Evolutionary conservation across 2,113 vertebrate genomes (phyloP), one percentile per base, ranked within the genome.

Genomic region (Gallinago paraguaiae): DNA sequence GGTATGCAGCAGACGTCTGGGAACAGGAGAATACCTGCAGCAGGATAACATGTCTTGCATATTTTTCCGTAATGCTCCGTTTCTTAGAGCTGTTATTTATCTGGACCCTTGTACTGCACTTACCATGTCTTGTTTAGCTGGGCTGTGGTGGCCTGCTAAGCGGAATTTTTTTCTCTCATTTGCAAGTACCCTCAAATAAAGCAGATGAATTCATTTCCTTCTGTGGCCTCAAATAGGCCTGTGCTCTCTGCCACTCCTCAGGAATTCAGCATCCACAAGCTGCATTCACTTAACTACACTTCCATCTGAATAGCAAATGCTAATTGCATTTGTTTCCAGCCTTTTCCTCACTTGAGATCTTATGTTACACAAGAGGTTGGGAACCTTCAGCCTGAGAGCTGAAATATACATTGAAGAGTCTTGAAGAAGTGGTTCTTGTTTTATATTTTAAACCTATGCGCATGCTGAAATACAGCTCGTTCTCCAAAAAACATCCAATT

Each of bases 151-250:
- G 37, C 46, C 41, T 82, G 56, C 19, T 70, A 3, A 25, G 68
- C 65, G 59, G 82, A 92, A 7, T 65, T 35, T 27, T 71, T 92
- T 88, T 11, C 43, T 86, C 19, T 81, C 46, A 71, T 72, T 95
- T 94, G 63, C 31, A 91, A 92, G 61, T 63, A 75, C 19, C 54
- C 64, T 96, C 60, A 70, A 88, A 92, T 94, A 92, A 93, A 88
- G 86, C 75, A 94, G 84, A 96, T 60, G 46, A 93, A 85, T 77
- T 77, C 1, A 82, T 80, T 94, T 92, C 45, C 71, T 60, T 82
- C 59, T 46, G 43, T 63, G 74, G 41, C 67, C 79, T 96, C 46
- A 77, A 31, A 76, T 56, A 89, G 61, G 87, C n/a, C 54, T 39
- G 11, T 46, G 23, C 45, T 90, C 14, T 72, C 45, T 61, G 46